Evolutionary conservation across 2,113 vertebrate species (phyloP).

Genomic region (human): GRCh38 chrX:14095001-14095500

Average conservation of each 20-base stretch:
- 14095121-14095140: background rate
- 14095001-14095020: background rate
- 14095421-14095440: background rate
- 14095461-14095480: background rate
- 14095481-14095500: background rate
- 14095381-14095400: background rate
- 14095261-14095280: background rate
- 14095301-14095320: background rate
- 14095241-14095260: background rate
- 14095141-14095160: background rate
- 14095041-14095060: background rate
- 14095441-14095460: background rate
- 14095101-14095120: background rate
- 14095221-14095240: background rate
- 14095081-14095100: background rate
- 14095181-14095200: background rate
- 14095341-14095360: background rate
- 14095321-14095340: background rate
- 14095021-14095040: background rate
- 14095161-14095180: background rate
- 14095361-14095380: background rate
- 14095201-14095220: background rate
- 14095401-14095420: background rate
- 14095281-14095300: background rate
- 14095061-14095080: background rate